Evolutionary conservation across 2,797 vertebrate species (phyloP).

Genomic region (Falco cherrug): DNA sequence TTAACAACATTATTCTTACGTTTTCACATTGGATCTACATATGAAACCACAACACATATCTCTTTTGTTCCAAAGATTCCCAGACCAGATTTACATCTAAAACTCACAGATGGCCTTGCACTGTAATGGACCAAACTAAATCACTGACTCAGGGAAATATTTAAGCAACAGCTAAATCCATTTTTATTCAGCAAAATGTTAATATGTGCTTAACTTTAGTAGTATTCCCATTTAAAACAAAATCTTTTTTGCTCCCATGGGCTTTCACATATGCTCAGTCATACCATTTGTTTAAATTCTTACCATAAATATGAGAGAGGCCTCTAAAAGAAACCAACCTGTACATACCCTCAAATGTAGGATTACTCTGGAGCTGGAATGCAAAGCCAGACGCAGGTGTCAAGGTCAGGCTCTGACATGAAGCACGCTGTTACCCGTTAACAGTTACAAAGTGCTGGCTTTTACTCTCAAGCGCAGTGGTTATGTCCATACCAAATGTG

Average conservation of each 20-base stretch:
- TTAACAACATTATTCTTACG: constrained; percentile 15
- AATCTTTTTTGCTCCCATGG: background rate
- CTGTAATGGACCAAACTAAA: background rate
- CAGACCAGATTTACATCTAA: background rate
- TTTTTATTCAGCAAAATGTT: background rate
- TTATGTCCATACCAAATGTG: background rate
- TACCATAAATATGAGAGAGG: background rate
- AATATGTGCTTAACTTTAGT: background rate
- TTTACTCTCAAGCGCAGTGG: background rate
- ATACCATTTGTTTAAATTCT: background rate
- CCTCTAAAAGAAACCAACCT: background rate
- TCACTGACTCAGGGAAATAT: background rate
- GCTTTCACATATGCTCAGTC: background rate
- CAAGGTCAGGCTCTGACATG: background rate
- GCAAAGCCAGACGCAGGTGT: background rate
- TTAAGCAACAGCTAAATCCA: background rate
- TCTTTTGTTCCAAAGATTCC: background rate
- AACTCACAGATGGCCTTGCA: constrained; percentile 14
- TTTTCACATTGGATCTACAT: constrained; percentile 3
- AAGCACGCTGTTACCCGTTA: background rate
- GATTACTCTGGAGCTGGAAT: background rate
- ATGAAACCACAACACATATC: background rate
- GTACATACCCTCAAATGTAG: background rate
- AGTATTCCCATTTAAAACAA: background rate
- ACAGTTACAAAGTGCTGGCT: background rate